These are phyloP conservation scores for Caracal caracal DNA, from an alignment of 2,113 vertebrate genomes.

Conservation along the genomic window DNA sequence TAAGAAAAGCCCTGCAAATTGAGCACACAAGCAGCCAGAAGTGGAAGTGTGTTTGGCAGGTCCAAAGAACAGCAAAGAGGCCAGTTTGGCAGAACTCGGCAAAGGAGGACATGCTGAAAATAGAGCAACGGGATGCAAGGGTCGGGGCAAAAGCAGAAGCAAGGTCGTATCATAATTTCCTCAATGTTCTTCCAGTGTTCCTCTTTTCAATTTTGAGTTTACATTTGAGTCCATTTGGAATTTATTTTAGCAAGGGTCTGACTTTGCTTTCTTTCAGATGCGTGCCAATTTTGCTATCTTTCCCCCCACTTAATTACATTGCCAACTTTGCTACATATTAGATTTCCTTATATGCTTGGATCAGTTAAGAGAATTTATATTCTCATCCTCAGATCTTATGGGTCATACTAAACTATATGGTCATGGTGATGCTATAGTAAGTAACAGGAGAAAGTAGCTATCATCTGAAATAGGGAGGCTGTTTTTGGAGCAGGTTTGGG, in stretches of 20 bases:
- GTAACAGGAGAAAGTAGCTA: neutral
- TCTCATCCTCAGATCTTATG: neutral
- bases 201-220: neutral
- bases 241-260: neutral
- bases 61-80: neutral
- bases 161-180: neutral
- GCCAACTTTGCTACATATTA: neutral
- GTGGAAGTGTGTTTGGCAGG: neutral
- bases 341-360: neutral
- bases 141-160: neutral
- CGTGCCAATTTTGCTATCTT: neutral
- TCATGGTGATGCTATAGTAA: neutral
- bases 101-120: neutral
- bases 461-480: neutral
- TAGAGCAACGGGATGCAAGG: neutral
- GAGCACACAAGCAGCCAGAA: neutral
- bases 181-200: neutral
- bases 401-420: neutral
- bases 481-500: neutral
- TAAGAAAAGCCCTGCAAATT: neutral
- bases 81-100: fast-evolving
- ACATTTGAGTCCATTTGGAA: neutral
- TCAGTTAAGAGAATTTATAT: neutral
- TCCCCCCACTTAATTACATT: neutral
- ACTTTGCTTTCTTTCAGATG: neutral